These are phyloP conservation scores for Panulirus ornatus DNA, from an alignment of 1,140 invertebrate species.

Conservation along the genomic window DNA sequence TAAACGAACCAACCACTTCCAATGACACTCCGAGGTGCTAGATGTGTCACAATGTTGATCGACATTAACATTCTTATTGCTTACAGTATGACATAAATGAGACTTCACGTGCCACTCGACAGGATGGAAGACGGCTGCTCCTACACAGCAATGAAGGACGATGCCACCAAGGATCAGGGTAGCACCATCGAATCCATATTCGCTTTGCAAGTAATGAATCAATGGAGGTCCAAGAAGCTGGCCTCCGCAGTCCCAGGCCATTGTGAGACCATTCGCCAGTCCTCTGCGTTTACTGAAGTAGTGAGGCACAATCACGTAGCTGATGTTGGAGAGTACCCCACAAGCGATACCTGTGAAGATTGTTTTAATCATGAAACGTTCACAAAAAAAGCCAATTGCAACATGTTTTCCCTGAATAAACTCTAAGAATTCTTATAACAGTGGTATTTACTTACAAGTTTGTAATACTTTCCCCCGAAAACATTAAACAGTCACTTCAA, in stretches of 20 bases:
- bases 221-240: slow-evolving; percentile 30
- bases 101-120: slow-evolving; percentile 34
- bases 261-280: slow-evolving; percentile 35
- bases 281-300: slow-evolving; percentile 36
- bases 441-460: too few relatives aligned
- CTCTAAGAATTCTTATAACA: too few relatives aligned
- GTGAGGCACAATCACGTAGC: slow-evolving; percentile 53
- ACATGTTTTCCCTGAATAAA: too few relatives aligned
- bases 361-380: too few relatives aligned
- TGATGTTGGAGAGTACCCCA: slow-evolving; percentile 32
- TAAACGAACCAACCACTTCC: background rate
- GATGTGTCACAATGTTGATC: background rate
- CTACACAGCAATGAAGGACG: slow-evolving; percentile 36
- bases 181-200: slow-evolving; percentile 22
- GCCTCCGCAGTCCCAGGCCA: slow-evolving; percentile 43
- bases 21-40: too few relatives aligned
- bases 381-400: too few relatives aligned
- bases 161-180: slow-evolving; percentile 37
- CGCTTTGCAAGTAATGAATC: slow-evolving; percentile 1
- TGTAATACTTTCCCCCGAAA: too few relatives aligned
- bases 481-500: too few relatives aligned
- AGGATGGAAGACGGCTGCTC: slow-evolving; percentile 33
- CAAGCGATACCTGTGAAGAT: slow-evolving; percentile 5
- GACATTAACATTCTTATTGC: background rate
- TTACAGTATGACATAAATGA: background rate